These are phyloP conservation scores for Fabriciana adippe DNA, from an alignment of 2,888 invertebrate genomes.

Conservation along the genomic window DNA sequence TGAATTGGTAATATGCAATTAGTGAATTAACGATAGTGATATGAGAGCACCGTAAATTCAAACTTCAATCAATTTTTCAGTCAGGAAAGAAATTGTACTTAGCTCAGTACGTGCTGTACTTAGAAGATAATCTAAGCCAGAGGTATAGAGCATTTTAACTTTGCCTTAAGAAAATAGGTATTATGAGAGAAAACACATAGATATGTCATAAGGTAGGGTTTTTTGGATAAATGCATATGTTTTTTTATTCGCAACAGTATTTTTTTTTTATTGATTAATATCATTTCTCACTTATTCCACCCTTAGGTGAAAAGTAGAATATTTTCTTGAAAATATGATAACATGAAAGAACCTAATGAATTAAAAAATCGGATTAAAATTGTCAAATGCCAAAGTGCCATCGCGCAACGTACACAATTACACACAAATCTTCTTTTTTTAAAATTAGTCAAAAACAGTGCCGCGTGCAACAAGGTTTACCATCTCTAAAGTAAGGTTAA, in stretches of 20 bases:
- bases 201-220: too few species aligned
- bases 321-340: too few species aligned
- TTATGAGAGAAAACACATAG: too few species aligned
- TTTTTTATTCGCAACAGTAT: too few species aligned
- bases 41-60: neutral
- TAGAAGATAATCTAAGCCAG: constrained; percentile 21
- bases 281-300: too few species aligned
- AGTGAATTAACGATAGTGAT: neutral
- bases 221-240: too few species aligned
- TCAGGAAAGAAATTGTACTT: constrained; percentile 17
- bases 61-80: constrained; percentile 24
- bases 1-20: constrained; percentile 1
- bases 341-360: too few species aligned
- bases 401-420: neutral
- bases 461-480: constrained; percentile 6
- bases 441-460: neutral
- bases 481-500: constrained; percentile 25
- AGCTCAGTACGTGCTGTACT: constrained; percentile 18
- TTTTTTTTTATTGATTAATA: too few species aligned
- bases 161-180: neutral
- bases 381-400: too few species aligned
- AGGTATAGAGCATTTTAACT: constrained; percentile 2
- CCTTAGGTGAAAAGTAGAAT: too few species aligned
- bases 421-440: neutral
- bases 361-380: too few species aligned